Evolutionary conservation across 2,888 invertebrate genomes (phyloP).

Genomic region (Loripinus fragilis): DNA sequence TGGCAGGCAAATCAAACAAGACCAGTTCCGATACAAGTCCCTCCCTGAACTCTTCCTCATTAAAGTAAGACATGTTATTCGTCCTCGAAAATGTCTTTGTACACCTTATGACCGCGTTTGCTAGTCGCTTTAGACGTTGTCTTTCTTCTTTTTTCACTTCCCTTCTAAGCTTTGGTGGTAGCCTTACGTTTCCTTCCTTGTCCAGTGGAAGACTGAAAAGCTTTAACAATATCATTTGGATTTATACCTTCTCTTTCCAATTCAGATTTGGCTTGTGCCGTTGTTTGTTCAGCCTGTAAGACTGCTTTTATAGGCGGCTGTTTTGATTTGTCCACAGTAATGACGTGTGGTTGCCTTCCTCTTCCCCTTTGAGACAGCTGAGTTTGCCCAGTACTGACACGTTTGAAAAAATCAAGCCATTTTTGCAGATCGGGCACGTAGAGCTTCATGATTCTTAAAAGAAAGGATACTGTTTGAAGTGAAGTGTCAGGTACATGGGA

Average conservation of each 20-base stretch:
- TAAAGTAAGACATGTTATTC: conserved; percentile 35
- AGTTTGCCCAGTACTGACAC: background rate
- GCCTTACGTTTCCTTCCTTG: background rate
- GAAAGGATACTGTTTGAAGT: conserved; percentile 20
- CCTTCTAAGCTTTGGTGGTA: no score
- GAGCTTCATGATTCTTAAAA: conserved; percentile 12
- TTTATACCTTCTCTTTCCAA: conserved; percentile 10
- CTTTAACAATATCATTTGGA: background rate
- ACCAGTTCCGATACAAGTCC: conserved; percentile 43
- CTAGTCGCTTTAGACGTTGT: no score
- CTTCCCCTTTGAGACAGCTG: background rate
- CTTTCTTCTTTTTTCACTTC: no score
- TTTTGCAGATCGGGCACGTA: conserved; percentile 15
- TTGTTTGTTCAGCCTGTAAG: background rate
- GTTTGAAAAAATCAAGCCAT: background rate
- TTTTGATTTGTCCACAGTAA: background rate
- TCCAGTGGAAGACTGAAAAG: background rate
- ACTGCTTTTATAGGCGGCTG: background rate
- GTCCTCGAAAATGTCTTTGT: no score
- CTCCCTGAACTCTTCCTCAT: conserved; percentile 43
- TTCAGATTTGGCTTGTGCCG: background rate
- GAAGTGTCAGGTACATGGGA: conserved; percentile 2
- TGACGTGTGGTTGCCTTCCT: background rate
- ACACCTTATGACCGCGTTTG: no score
- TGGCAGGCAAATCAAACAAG: conserved; percentile 52